These are phyloP conservation scores for Clarias fuscus DNA, from an alignment of 2,797 vertebrate genomes.

Conservation along the genomic window DNA sequence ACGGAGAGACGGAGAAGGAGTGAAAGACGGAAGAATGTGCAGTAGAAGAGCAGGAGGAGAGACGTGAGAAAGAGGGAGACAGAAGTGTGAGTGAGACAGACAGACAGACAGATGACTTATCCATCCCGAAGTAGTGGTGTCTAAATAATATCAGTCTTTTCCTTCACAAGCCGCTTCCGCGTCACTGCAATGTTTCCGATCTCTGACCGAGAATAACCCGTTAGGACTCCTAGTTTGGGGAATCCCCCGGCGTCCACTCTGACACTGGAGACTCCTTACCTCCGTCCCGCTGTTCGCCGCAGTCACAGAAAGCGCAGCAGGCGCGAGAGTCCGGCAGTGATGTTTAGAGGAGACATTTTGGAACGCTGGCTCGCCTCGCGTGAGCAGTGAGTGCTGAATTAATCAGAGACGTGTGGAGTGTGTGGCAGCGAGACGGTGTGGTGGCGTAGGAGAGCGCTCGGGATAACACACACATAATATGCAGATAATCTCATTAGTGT, in stretches of 20 bases:
- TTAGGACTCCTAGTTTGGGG: background rate
- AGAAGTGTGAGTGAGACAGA: background rate
- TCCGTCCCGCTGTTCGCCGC: too few species aligned
- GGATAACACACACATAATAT: slow-evolving; percentile 68
- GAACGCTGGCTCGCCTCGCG: too few species aligned
- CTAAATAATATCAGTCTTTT: too few species aligned
- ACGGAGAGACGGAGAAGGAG: background rate
- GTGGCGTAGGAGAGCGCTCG: slow-evolving; percentile 56
- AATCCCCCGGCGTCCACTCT: too few species aligned
- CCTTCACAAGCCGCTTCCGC: background rate
- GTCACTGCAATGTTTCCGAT: background rate
- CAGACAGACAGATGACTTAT: background rate
- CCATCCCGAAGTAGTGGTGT: too few species aligned
- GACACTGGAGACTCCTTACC: too few species aligned
- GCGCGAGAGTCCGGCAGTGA: too few species aligned
- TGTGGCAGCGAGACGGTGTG: background rate
- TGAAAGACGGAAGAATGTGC: background rate
- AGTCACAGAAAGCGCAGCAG: too few species aligned
- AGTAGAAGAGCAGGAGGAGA: background rate
- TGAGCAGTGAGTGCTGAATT: too few species aligned
- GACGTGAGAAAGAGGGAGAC: slow-evolving; percentile 6
- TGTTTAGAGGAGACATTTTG: too few species aligned
- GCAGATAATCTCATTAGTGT: slow-evolving; percentile 65
- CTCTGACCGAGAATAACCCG: background rate
- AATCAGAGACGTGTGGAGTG: background rate